Evolutionary conservation across 2,113 vertebrate species (phyloP).

Genomic region (Acanthisitta chloris): DNA sequence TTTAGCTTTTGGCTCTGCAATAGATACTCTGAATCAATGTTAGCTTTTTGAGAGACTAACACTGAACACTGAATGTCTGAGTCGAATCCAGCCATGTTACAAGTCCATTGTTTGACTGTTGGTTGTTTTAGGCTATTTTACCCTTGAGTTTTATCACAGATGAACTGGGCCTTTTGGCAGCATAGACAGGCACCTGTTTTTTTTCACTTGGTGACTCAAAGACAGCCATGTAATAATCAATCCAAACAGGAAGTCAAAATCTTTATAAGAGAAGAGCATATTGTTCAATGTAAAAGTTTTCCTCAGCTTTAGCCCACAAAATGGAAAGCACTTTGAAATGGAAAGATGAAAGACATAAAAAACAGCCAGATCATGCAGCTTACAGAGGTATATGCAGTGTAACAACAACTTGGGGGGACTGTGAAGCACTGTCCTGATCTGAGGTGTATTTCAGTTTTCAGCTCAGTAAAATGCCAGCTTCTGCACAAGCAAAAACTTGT

Average conservation of each 20-base stretch:
- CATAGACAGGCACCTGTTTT: background rate
- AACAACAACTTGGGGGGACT: background rate
- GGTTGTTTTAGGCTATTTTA: background rate
- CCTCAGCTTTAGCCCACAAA: background rate
- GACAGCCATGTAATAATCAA: background rate
- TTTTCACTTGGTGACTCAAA: rapidly evolving
- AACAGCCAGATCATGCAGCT: background rate
- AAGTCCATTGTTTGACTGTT: background rate
- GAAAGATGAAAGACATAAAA: background rate
- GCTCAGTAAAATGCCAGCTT: background rate
- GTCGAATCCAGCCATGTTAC: background rate
- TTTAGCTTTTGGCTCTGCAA: constrained; percentile 55
- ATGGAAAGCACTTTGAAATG: background rate
- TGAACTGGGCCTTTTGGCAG: background rate
- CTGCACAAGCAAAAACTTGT: background rate
- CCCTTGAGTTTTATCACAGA: background rate
- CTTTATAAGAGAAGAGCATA: background rate
- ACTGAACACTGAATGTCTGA: background rate
- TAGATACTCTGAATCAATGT: constrained; percentile 43
- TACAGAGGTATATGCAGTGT: background rate
- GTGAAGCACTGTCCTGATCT: background rate
- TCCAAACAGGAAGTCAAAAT: background rate
- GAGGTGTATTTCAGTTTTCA: background rate
- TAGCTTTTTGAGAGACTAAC: constrained; percentile 38
- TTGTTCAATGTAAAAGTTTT: background rate